Base-by-base conservation (phyloP, 2,113 vertebrate genomes). In the Laterallus jamaicensis region DNA sequence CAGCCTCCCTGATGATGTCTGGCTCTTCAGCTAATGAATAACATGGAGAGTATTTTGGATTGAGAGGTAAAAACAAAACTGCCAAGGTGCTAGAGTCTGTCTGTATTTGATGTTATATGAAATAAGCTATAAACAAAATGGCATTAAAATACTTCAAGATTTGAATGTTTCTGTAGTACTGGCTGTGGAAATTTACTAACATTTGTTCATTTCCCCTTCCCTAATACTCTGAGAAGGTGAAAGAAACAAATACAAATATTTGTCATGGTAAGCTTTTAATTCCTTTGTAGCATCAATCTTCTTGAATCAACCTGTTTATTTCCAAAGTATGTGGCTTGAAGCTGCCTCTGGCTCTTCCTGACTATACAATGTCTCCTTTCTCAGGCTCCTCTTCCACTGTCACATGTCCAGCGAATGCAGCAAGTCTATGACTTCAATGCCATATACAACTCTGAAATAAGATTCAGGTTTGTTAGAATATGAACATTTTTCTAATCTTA, bases 341-440 rank as follows among this genome's bases (percentile, higher is more conserved):
- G 31, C 10, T 78, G 70, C 31, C 35, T 84, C 35, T 81, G 64
- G 24, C 50, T 87, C 87, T 37, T 63, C 82, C 88, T 92, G 49
- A 81, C 60, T 67, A 7, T 42, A 56, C 37, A 15, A 3, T 90
- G 94, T 96, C 44, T 47, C 84, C 88, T 88, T 84, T 91, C 97
- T 58, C 96, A 99, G 99, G 96, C 97, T 49, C 97, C 98, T 67
- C 98, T 99, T 89, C 98, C 99, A 76, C 85, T 99, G 95, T 98
- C 98, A 26, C 99, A 99, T 50, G 97, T 99, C 93, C 98, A 98
- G 86, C 98, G 97, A 96, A 99, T 99, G 99, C 98, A 99, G 97
- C 97, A 99, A 90, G 98, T 99, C 5, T 99, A 99, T 81, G 77
- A 98, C 93, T 98, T 99, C 74, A 99, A 99, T 75, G 93, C 97